A percentile compares a stretch with the other conserved stretches of the same genome.
Evolutionary conservation across 2,888 invertebrate genomes (phyloP).

Genomic region (Harpalus rubripes): DNA sequence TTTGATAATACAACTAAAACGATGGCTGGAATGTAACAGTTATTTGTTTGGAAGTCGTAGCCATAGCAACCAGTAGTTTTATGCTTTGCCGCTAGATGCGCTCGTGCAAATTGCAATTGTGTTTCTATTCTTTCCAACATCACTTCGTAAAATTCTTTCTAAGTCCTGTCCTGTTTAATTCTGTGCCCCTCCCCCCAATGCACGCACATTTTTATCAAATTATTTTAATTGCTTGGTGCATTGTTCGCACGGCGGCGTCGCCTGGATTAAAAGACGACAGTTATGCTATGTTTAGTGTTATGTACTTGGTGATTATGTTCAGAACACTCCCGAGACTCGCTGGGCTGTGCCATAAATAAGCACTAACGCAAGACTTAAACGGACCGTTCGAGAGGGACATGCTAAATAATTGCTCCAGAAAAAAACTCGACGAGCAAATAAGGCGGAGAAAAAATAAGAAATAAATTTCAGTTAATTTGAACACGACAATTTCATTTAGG

Average conservation of each 20-base stretch:
- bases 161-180: neutral
- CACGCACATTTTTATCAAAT: conserved; percentile 57
- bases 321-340: conserved; percentile 22
- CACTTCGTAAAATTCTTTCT: neutral
- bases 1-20: too few species aligned
- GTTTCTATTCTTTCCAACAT: neutral
- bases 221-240: conserved; percentile 64
- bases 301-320: conserved; percentile 36
- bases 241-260: conserved; percentile 54
- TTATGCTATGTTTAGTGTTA: conserved; percentile 55
- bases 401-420: neutral
- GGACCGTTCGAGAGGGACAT: conserved; percentile 12
- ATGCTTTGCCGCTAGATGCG: too few species aligned
- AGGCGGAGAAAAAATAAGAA: neutral
- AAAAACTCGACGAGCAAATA: neutral
- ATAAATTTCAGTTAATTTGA: neutral
- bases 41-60: too few species aligned
- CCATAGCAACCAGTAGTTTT: too few species aligned
- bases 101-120: too few species aligned
- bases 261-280: conserved; percentile 60
- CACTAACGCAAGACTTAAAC: conserved; percentile 47
- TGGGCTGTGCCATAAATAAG: conserved; percentile 36
- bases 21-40: too few species aligned
- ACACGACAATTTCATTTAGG: neutral
- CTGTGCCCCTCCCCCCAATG: neutral